These are phyloP conservation scores for Epinotia ramella DNA, from an alignment of 2,888 invertebrate species.

Conservation along the genomic window DNA sequence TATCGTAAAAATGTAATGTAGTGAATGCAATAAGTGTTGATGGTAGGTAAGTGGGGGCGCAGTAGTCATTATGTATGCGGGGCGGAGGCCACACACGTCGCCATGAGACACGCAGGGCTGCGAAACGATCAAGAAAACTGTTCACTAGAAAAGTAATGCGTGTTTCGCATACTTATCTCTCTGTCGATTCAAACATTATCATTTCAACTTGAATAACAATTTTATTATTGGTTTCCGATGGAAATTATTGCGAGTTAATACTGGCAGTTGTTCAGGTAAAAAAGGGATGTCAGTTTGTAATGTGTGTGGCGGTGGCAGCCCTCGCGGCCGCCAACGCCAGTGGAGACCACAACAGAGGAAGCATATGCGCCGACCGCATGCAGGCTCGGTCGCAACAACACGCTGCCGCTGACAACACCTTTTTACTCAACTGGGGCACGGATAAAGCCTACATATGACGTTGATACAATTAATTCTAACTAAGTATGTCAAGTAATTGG, in stretches of 20 bases:
- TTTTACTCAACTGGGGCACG: conserved; percentile 13
- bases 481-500: background rate
- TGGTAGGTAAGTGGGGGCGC: conserved; percentile 46
- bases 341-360: conserved; percentile 63
- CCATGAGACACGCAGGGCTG: conserved; percentile 28
- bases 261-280: conserved; percentile 4
- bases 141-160: conserved; percentile 15
- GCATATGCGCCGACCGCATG: conserved; percentile 56
- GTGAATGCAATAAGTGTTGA: conserved; percentile 60
- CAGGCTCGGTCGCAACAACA: conserved; percentile 53
- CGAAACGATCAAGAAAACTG: conserved; percentile 34
- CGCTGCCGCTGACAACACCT: conserved; percentile 58
- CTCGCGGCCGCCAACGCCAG: conserved; percentile 20
- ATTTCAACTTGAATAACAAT: conserved; percentile 12
- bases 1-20: conserved; percentile 63
- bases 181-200: conserved; percentile 15
- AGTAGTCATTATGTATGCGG: conserved; percentile 43
- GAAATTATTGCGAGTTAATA: conserved; percentile 3
- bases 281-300: conserved; percentile 10
- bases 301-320: conserved; percentile 35
- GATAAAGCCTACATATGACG: background rate
- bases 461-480: background rate
- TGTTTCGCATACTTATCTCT: conserved; percentile 19
- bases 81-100: conserved; percentile 45
- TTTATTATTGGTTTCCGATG: conserved; percentile 9